These are phyloP conservation scores for Melanaphis sacchari DNA, from an alignment of 1,140 invertebrate species.

Conservation along the genomic window DNA sequence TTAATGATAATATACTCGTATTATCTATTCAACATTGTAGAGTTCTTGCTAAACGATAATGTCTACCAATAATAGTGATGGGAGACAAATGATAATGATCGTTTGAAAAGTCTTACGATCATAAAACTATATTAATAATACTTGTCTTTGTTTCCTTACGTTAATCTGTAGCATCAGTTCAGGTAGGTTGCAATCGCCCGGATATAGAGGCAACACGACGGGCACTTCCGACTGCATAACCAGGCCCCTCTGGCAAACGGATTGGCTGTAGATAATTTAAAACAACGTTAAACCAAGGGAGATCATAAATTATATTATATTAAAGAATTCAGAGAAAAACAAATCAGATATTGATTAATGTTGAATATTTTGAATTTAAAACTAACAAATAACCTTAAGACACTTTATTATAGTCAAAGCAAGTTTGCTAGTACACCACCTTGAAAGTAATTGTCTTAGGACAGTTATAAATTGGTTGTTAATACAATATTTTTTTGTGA, in stretches of 20 bases:
- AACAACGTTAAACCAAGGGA: neutral
- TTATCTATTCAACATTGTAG: neutral
- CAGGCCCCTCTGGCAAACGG: conserved; percentile 78
- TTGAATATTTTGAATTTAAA: neutral
- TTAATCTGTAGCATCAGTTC: neutral
- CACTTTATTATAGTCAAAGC: neutral
- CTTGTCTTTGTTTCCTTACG: neutral
- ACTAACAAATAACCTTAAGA: neutral
- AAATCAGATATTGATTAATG: neutral
- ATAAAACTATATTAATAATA: neutral
- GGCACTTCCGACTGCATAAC: conserved; percentile 77
- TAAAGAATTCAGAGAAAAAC: conserved; percentile 59
- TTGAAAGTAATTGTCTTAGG: neutral
- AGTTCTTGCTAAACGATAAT: too few species aligned
- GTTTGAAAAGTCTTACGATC: neutral
- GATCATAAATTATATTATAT: neutral
- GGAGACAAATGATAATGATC: neutral
- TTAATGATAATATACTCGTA: too few species aligned
- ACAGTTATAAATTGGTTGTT: neutral
- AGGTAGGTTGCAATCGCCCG: conserved; percentile 75
- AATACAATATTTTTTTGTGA: neutral
- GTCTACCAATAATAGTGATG: too few species aligned
- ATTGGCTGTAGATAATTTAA: conserved; percentile 67
- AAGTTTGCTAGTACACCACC: neutral
- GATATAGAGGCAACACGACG: conserved; percentile 74